These are phyloP conservation scores for Chrysodeixis includens DNA, from an alignment of 2,888 invertebrate species.

Conservation along the genomic window DNA sequence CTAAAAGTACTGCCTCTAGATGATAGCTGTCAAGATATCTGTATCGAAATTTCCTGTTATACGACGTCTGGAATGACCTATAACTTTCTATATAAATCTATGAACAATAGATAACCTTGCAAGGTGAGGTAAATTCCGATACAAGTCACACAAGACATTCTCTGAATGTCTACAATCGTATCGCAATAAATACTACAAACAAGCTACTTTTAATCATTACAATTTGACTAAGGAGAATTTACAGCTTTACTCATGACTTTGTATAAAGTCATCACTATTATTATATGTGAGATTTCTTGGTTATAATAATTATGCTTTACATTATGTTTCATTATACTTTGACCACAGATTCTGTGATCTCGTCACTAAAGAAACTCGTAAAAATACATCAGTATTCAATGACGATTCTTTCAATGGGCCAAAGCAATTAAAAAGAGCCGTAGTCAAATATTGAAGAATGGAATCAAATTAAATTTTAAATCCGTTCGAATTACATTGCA, in stretches of 20 bases:
- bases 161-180: not conserved
- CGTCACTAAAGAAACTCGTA: too few species aligned
- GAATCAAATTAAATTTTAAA: too few species aligned
- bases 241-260: not conserved
- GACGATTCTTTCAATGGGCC: too few species aligned
- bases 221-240: not conserved
- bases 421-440: too few species aligned
- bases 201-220: not conserved
- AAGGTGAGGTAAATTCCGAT: not conserved
- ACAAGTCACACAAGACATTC: not conserved
- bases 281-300: not conserved
- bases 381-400: too few species aligned
- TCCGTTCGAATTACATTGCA: too few species aligned
- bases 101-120: slow-evolving; percentile 1
- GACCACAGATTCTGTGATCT: too few species aligned
- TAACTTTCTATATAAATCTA: not conserved
- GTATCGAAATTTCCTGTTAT: not conserved
- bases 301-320: too few species aligned
- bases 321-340: too few species aligned
- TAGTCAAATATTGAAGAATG: too few species aligned
- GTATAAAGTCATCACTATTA: not conserved
- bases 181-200: not conserved
- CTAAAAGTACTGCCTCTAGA: too few species aligned
- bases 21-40: not conserved
- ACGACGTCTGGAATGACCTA: not conserved